These are phyloP conservation scores for Bothrops jararaca DNA, from an alignment of 2,113 vertebrate species.

Conservation along the genomic window DNA sequence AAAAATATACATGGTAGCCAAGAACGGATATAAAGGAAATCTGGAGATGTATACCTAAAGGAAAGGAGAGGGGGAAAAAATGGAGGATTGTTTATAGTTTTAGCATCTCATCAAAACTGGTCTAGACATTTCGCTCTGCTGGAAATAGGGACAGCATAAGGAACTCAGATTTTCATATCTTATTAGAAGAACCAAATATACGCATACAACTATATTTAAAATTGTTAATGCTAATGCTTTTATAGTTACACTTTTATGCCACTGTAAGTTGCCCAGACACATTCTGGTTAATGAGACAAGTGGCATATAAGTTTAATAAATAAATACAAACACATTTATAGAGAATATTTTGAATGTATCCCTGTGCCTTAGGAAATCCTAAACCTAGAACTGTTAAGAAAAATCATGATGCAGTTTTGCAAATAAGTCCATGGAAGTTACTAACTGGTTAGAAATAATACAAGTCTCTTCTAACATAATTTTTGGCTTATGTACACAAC, in stretches of 20 bases:
- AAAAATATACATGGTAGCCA: conserved; percentile 99
- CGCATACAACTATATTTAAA: background rate
- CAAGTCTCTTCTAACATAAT: background rate
- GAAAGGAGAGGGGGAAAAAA: background rate
- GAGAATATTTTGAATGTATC: background rate
- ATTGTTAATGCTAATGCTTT: background rate
- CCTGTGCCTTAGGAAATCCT: no score
- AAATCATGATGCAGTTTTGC: background rate
- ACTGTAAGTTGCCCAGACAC: background rate
- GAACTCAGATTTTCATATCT: background rate
- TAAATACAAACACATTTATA: background rate
- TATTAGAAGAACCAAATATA: background rate
- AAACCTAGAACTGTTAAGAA: background rate
- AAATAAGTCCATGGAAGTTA: background rate
- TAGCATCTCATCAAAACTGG: background rate
- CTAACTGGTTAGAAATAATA: background rate
- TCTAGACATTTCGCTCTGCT: background rate
- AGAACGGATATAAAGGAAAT: conserved; percentile 94
- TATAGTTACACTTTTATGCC: background rate
- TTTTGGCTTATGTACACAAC: no score
- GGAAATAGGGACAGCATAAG: background rate
- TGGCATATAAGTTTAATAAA: background rate
- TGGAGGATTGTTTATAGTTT: conserved; percentile 3
- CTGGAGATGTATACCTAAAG: conserved; percentile 91
- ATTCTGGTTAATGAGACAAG: background rate